These are phyloP conservation scores for Nymphicus hollandicus DNA, from an alignment of 2,113 vertebrate species.

Conservation along the genomic window DNA sequence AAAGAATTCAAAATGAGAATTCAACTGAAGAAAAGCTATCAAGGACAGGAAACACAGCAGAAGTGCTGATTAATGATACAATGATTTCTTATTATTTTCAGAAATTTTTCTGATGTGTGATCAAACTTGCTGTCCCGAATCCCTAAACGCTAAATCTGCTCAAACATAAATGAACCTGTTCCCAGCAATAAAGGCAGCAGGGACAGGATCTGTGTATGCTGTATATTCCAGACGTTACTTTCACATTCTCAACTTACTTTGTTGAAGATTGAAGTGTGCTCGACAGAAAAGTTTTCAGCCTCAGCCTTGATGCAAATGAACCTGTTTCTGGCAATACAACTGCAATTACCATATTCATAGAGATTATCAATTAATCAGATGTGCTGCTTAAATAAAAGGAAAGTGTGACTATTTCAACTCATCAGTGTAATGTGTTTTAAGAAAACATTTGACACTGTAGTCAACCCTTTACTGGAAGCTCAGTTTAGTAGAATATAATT, in stretches of 20 bases:
- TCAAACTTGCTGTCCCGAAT: not conserved
- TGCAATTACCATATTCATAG: conserved; percentile 27
- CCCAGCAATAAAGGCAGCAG: not conserved
- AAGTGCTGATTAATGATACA: rapidly evolving
- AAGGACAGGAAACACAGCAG: not conserved
- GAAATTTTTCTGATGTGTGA: not conserved
- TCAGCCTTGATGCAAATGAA: not conserved
- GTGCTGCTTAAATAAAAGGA: not conserved
- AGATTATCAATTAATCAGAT: conserved; percentile 26
- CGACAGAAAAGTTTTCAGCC: not conserved
- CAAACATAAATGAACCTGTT: not conserved
- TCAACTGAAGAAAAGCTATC: not conserved
- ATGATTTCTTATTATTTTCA: not conserved
- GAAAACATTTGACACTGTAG: not conserved
- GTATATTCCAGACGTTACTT: not conserved
- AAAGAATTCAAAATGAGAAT: not conserved
- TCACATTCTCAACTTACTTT: not conserved
- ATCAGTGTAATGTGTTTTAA: not conserved
- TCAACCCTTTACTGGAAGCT: not conserved
- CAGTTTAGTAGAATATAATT: not conserved
- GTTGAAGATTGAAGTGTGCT: not conserved
- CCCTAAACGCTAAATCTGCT: not conserved
- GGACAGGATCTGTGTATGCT: not conserved
- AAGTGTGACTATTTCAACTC: not conserved
- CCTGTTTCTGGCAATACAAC: not conserved